Percentiles rank a stretch among this genome's conserved stretches.
These are phyloP conservation scores for Hephaestus fuliginosus DNA, from an alignment of 2,797 vertebrate species.

Conservation along the genomic window DNA sequence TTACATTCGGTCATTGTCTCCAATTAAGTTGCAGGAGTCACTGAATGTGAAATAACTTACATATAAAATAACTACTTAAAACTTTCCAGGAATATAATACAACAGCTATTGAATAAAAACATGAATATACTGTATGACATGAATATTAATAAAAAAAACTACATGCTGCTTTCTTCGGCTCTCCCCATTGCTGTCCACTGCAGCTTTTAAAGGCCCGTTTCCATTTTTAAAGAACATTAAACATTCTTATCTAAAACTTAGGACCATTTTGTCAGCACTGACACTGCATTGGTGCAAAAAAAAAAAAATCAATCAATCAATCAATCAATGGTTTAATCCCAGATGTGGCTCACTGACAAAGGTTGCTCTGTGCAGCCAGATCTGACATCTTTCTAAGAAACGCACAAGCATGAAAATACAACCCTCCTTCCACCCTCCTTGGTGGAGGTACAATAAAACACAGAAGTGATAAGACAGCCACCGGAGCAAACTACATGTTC, in stretches of 20 bases:
- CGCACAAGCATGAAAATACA: conserved; percentile 19
- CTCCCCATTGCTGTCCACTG: background rate
- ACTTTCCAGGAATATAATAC: background rate
- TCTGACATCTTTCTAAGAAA: conserved; percentile 19
- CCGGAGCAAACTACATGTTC: background rate
- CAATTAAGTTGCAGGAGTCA: background rate
- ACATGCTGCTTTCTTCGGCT: background rate
- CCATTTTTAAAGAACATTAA: background rate
- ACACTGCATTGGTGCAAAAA: background rate
- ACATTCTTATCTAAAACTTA: background rate
- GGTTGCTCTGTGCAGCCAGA: background rate
- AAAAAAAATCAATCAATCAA: background rate
- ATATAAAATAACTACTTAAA: background rate
- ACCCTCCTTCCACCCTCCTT: background rate
- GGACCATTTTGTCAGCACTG: too few relatives aligned
- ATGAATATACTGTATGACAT: background rate
- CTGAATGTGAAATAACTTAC: too few relatives aligned
- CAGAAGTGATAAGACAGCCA: conserved; percentile 1
- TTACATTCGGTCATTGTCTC: background rate
- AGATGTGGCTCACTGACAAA: background rate
- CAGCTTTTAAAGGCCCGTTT: background rate
- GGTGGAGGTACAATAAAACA: background rate
- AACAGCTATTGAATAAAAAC: background rate
- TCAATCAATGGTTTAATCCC: background rate
- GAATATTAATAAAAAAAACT: too few relatives aligned